Evolutionary conservation across 1,140 invertebrate species (phyloP), one percentile per base, ranked within the genome.

Genomic region (Plutomurus gul): DNA sequence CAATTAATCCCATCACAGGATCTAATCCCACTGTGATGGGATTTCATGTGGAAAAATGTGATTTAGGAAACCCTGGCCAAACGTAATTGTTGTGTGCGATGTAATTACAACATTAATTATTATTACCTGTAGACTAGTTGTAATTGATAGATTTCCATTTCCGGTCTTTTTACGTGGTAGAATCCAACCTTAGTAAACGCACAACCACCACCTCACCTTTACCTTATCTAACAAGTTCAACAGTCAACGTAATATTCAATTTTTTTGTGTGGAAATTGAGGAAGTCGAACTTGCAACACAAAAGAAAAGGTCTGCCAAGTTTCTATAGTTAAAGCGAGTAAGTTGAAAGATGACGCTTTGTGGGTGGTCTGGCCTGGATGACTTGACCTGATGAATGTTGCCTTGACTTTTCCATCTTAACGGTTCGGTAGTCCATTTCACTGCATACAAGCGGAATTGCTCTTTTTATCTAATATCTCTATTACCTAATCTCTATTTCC

Each of bases 91-190:
- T n/a, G n/a, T n/a, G n/a, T n/a, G n/a, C n/a, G n/a, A n/a, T n/a
- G n/a, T n/a, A n/a, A n/a, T n/a, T n/a, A n/a, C n/a, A n/a, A n/a
- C n/a, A n/a, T n/a, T n/a, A n/a, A n/a, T n/a, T n/a, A n/a, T n/a
- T n/a, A n/a, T n/a, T n/a, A n/a, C n/a, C n/a, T n/a, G n/a, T n/a
- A n/a, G n/a, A n/a, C n/a, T n/a, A n/a, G n/a, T n/a, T n/a, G n/a
- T n/a, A n/a, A n/a, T n/a, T n/a, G n/a, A n/a, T n/a, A n/a, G n/a
- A 51, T 51, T 51, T 51, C 25, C 47, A 51, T 51, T 51, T 51
- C 47, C 47, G 47, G 47, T 25, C 20, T 25, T 51, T 51, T 51
- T 22, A 7, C 13, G 20, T 51, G 20, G 20, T 1, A n/a, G 11
- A 4, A n/a, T n/a, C n/a, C n/a, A n/a, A n/a, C n/a, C n/a, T n/a